phyloP scores from a whole-genome alignment of 2,797 vertebrate species.

The Australoheros facetus region DNA sequence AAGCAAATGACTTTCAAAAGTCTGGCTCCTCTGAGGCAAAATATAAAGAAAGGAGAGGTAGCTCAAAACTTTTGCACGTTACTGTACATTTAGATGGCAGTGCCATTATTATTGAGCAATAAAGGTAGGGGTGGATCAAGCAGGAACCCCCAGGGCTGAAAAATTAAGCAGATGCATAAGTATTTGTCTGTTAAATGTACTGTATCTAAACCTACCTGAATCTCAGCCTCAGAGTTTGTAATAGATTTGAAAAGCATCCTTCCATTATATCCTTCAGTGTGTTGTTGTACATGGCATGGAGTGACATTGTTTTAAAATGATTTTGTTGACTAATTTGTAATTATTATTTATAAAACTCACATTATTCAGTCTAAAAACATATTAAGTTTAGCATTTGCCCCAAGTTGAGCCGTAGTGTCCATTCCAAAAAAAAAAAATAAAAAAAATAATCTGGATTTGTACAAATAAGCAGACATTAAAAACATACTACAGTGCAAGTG shows the following conservation, averaged over 20 bases:
- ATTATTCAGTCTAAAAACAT: constrained; percentile 37
- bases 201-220: not conserved
- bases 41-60: not conserved
- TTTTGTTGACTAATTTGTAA: not conserved
- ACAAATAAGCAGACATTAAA: constrained; percentile 43
- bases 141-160: not conserved
- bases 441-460: constrained; percentile 22
- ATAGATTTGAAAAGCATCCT: not conserved
- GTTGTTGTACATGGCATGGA: not conserved
- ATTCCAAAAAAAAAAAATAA: constrained; percentile 21
- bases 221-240: too few relatives aligned
- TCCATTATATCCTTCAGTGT: not conserved
- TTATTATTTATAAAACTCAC: not conserved
- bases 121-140: not conserved
- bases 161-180: not conserved
- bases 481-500: not conserved
- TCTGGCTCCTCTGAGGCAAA: not conserved
- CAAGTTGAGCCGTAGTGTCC: constrained; percentile 26
- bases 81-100: not conserved
- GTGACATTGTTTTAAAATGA: too few relatives aligned
- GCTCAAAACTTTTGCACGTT: not conserved
- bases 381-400: constrained; percentile 3
- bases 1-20: not conserved
- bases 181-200: too few relatives aligned
- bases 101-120: not conserved